Conservation (phyloP, 2,888 invertebrate genomes). For the Euclidia mi region DNA sequence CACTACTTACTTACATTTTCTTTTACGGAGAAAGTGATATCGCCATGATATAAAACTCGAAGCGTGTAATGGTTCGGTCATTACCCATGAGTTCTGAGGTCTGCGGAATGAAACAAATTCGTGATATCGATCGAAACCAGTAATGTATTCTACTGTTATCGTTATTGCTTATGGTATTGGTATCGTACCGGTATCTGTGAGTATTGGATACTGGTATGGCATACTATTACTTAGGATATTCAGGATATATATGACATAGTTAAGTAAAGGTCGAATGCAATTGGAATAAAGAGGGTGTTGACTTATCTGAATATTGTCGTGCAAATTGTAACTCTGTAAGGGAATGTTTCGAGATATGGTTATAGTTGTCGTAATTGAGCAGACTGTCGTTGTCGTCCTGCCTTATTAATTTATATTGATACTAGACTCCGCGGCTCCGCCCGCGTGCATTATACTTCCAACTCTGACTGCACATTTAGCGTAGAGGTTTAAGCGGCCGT, state of each 20-base stretch:
- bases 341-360: too few species aligned
- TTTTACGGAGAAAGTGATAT: slow-evolving; percentile 20
- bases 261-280: slow-evolving; percentile 13
- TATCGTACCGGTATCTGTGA: neutral
- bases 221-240: slow-evolving; percentile 4
- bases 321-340: neutral
- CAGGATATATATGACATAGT: slow-evolving; percentile 2
- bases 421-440: too few species aligned
- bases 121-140: neutral
- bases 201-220: neutral
- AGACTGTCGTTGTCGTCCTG: too few species aligned
- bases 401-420: too few species aligned
- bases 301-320: slow-evolving; percentile 3
- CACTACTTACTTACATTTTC: slow-evolving; percentile 24
- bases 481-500: too few species aligned
- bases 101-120: neutral
- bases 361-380: too few species aligned
- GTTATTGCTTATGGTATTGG: slow-evolving; percentile 3
- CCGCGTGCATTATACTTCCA: too few species aligned
- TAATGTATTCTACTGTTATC: slow-evolving; percentile 13
- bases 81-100: neutral
- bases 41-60: neutral
- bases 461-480: too few species aligned
- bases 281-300: slow-evolving; percentile 12
- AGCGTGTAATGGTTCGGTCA: slow-evolving; percentile 7